Evolutionary conservation across 2,888 invertebrate species (phyloP).

Genomic region (Cephus pygmeus): DNA sequence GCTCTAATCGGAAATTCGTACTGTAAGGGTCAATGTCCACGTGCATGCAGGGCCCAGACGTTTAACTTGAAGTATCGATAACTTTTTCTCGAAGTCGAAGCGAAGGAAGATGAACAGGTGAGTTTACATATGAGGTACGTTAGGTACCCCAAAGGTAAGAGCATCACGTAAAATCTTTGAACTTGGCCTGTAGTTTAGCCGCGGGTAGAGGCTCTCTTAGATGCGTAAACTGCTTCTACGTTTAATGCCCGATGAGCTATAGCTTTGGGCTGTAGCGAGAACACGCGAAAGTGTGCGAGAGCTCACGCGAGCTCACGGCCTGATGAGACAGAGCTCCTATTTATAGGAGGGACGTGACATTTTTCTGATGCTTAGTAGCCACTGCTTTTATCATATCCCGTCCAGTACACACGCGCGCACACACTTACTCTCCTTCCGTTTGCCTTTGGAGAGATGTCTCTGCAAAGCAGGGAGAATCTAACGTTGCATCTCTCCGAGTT

Average conservation of each 20-base stretch:
- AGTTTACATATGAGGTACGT: conserved; percentile 43
- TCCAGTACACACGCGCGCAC: too few relatives aligned
- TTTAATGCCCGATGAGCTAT: background rate
- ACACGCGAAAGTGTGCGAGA: background rate
- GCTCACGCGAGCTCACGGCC: background rate
- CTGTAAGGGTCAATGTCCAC: background rate
- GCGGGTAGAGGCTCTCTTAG: background rate
- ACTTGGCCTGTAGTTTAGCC: background rate
- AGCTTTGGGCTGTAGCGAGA: background rate
- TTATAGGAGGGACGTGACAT: background rate
- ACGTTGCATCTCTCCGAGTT: background rate
- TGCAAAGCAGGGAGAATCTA: background rate
- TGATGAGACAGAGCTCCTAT: background rate
- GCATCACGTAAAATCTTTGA: background rate
- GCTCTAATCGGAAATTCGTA: background rate
- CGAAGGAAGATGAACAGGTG: conserved; percentile 59
- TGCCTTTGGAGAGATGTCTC: background rate
- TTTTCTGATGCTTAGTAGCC: background rate
- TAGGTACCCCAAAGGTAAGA: conserved; percentile 19
- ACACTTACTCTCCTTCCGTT: background rate
- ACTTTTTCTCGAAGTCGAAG: conserved; percentile 55
- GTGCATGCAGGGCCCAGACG: background rate
- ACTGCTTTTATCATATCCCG: background rate
- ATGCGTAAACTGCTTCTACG: background rate
- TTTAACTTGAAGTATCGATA: conserved; percentile 38